Evolutionary conservation across 2,888 invertebrate species (phyloP).

Genomic region (Netelia fuscicornis): DNA sequence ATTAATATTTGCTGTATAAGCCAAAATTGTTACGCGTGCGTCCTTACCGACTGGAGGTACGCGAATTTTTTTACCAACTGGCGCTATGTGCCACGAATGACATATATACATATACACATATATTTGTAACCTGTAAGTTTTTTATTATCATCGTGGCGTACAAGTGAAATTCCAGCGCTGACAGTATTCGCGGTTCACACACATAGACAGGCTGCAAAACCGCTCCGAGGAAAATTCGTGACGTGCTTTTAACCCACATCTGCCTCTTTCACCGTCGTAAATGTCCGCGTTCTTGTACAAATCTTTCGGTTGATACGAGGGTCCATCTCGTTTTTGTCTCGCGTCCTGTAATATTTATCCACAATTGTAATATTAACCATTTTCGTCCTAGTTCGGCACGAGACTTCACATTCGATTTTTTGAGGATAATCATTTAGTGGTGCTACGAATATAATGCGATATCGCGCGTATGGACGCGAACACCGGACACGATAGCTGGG

Average conservation of each 20-base stretch:
- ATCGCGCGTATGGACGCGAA: constrained; percentile 73
- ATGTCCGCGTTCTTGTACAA: constrained; percentile 72
- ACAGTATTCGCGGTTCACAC: constrained; percentile 53
- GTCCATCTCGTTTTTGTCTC: constrained; percentile 12
- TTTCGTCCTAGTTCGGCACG: background rate
- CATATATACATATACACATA: background rate
- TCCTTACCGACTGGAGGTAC: background rate
- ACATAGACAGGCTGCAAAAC: constrained; percentile 66
- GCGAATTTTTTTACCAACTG: constrained; percentile 27
- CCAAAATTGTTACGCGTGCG: no score
- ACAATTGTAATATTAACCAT: constrained; percentile 1
- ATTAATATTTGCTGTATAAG: no score
- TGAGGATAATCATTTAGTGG: constrained; percentile 21
- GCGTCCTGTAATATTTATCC: background rate
- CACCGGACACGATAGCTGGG: constrained; percentile 77
- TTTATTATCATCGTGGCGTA: constrained; percentile 49
- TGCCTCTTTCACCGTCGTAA: constrained; percentile 65
- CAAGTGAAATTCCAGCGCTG: constrained; percentile 62
- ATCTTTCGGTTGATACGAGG: constrained; percentile 38
- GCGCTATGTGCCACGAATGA: constrained; percentile 13
- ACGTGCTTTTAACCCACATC: constrained; percentile 79
- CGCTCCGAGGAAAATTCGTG: constrained; percentile 77
- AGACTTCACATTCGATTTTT: background rate
- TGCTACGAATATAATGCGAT: constrained; percentile 75
- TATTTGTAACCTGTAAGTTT: constrained; percentile 1